These are phyloP conservation scores for Ditylenchus dipsaci DNA, from an alignment of 1,140 invertebrate genomes.

Conservation along the genomic window DNA sequence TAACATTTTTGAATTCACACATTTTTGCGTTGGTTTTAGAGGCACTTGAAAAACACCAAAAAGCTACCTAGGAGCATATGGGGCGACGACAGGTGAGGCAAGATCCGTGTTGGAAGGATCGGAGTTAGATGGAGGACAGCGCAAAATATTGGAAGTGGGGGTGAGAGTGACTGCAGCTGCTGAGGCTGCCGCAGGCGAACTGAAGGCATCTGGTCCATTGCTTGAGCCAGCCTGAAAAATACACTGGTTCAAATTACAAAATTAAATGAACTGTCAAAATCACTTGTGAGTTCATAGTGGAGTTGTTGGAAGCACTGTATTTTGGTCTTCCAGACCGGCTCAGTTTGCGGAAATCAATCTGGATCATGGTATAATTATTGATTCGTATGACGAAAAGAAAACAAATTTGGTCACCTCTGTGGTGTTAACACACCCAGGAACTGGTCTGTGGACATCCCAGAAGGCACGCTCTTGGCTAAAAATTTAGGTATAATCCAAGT, in stretches of 20 bases:
- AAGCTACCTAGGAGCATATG: background rate
- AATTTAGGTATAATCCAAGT: no score
- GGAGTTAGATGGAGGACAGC: background rate
- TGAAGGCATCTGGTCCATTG: background rate
- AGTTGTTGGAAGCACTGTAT: constrained; percentile 45
- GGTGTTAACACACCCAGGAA: constrained; percentile 97
- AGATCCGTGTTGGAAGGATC: background rate
- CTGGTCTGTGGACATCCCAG: constrained; percentile 95
- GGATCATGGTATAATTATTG: no score
- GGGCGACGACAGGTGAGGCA: background rate
- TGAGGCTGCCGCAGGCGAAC: constrained; percentile 1
- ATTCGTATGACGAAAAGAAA: no score
- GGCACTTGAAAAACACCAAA: background rate
- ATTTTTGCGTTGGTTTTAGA: no score
- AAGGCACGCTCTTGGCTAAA: constrained; percentile 88
- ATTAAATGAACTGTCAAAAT: no score
- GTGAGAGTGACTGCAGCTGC: background rate
- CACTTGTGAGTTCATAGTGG: constrained; percentile 26
- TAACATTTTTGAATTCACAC: no score
- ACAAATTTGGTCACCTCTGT: constrained; percentile 75
- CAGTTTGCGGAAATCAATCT: constrained; percentile 68
- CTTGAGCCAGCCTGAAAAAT: constrained; percentile 1
- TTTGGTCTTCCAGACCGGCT: constrained; percentile 73
- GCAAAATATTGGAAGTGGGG: constrained; percentile 15
- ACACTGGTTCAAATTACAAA: background rate